These are phyloP conservation scores for Plecotus auritus DNA, from an alignment of 2,113 vertebrate species.

Conservation along the genomic window DNA sequence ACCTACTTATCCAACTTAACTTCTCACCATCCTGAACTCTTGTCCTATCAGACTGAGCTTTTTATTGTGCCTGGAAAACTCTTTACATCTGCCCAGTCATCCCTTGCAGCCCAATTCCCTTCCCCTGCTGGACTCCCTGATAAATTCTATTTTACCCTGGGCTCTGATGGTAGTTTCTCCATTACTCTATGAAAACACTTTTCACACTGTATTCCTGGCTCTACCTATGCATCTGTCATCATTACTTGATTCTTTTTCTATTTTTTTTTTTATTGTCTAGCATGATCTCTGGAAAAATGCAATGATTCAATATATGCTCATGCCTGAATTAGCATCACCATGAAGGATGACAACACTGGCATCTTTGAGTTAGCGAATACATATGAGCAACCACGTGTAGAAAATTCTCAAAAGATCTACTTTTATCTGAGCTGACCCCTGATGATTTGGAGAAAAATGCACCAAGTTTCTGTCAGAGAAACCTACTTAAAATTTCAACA, in stretches of 20 bases:
- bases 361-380: neutral
- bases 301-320: neutral
- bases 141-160: neutral
- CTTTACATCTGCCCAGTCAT: neutral
- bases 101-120: neutral
- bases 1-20: neutral
- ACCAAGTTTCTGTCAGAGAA: neutral
- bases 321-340: neutral
- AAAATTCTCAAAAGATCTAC: neutral
- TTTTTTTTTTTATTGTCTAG: neutral
- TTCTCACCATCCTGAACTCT: neutral
- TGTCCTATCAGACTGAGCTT: neutral
- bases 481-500: neutral
- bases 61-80: neutral
- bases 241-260: neutral
- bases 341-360: neutral
- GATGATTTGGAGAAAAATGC: neutral
- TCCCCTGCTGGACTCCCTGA: neutral
- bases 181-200: neutral
- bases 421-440: neutral
- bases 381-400: fast-evolving
- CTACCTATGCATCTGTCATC: neutral
- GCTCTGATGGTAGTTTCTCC: neutral
- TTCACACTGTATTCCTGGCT: neutral
- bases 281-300: neutral